Evolutionary conservation across 2,888 invertebrate genomes (phyloP), one percentile per base, ranked within the genome.

Genomic region (Stegana nigrithorax): DNA sequence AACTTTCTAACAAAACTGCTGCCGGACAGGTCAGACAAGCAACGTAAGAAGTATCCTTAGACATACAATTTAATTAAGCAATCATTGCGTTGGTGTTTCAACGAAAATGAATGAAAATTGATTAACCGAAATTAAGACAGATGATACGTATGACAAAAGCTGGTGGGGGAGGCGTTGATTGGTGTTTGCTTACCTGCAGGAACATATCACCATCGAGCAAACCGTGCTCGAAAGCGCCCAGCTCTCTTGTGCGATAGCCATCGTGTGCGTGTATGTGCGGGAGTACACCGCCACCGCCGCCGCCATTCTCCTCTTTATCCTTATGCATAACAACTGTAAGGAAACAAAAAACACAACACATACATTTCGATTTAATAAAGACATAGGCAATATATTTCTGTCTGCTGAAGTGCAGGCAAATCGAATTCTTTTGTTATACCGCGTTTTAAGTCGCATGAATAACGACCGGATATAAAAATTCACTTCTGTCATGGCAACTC

Each of bases 201-300:
- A 96, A 96, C 92, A 95, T 93, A 88, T 96, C 96, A 73, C 96
- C 96, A 85, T 96, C 96, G 73, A 96, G 90, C 87, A 95, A 92
- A 76, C 92, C 91, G 87, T 95, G 95, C 85, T 95, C 95, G 87
- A 94, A 95, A 65, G 94, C 92, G 36, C 93, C 91, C 85, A 95
- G 89, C 82, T 93, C 92, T 81, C 92, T 87, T 72, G 90, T 89
- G 73, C 92, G 88, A 85, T 86, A 86, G 72, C 85, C 84, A 73
- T 90, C 90, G 67, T 90, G 86, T 68, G 89, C 84, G 81, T 89
- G 90, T 56, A 88, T 89, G 83, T 92, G 93, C 63, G 86, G 84
- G 81, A 90, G 86, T 69, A 91, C 32, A 4, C 32, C 88, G 73
- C 89, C 88, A 67, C n/a, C 32, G n/a, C 32, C 32, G 32, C 53